Base-by-base conservation (phyloP, 2,113 vertebrate genomes). In the Tachuris rubrigastra region DNA sequence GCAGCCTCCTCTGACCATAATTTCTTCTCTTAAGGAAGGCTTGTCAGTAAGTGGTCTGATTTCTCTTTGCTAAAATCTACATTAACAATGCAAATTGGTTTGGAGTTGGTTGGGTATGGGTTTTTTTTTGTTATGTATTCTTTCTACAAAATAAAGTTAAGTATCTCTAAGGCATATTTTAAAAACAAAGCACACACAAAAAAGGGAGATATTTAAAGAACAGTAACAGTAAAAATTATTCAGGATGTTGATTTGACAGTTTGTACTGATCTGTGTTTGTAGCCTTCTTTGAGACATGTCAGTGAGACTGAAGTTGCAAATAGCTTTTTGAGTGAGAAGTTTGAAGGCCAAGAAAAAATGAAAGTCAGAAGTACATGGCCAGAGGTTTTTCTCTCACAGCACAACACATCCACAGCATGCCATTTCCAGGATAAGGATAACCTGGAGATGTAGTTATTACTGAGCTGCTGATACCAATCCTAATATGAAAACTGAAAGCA, bases 11-110 rank as follows among this genome's bases (percentile, higher is more conserved):
- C 69, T 71, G 65, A 72, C 69, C 1, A 6, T 50, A 84, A 60
- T 71, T 79, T 88, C 63, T 90, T 56, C 55, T 39, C 25, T 62
- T 76, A 85, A 76, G 68, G n/a, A 52, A 52, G 55, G 59, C 81
- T 78, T 92, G 50, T 79, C 62, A 79, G 71, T 30, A 80, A 85
- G n/a, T 4, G 41, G 31, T 65, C 52, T 16, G 71, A 91, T 82
- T 94, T 73, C 44, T 52, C 53, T 44, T 39, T 37, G 18, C 67
- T 80, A 62, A 62, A 93, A 66, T 59, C 81, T 10, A 0, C 8
- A 17, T 44, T 44, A 58, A 52, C 44, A 47, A 59, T 23, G 35
- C 65, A 65, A 76, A 85, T 33, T 3, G 16, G 8, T n/a, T 72
- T 72, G 17, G 47, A 63, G 63, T 3, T 33, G 11, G 5, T 8